Evolutionary conservation across 2,113 vertebrate species (phyloP), one percentile per base, ranked within the genome.

Genomic region (Stomatorhinus ivindoensis): DNA sequence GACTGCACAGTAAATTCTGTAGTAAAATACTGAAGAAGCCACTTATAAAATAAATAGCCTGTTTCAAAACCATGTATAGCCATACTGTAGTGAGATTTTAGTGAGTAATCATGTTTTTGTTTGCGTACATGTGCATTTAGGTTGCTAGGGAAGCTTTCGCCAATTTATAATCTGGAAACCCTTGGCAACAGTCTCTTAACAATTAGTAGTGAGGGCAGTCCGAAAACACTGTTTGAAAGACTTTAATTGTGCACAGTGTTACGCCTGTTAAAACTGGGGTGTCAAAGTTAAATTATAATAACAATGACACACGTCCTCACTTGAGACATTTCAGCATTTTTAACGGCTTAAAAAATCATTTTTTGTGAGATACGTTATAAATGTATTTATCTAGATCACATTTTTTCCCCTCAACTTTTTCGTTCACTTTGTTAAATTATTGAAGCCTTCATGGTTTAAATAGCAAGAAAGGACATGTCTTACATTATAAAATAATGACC

Each of bases 131-230:
- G 15, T 84, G 8, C 39, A 47, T 46, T 87, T 89, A 80, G 47
- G 93, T 94, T 93, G 89, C 90, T 89, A 91, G 85, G 91, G 91
- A 91, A 92, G 90, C 21, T 84, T 46, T 90, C 27, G 86, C 61
- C 88, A 85, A 90, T 89, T 1, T 80, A 84, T 86, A 48, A 27
- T 83, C 65, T 80, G 91, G 80, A 90, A 88, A 89, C 21, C 35
- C 58, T 27, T 86, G 84, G 73, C n/a, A 86, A 87, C 58, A 84
- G 83, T 69, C 88, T 86, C 89, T 69, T 90, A 51, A 76, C 69
- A 39, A 35, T 39, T 42, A 76, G 53, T 86, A 88, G 87, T 51
- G 3, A 17, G 80, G 27, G 65, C 85, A 39, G 39, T 44, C 76
- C 8, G 35, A 82, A 82, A 44, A 82, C 42, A 44, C 6, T 21